phyloP scores from a whole-genome alignment of 2,888 invertebrate species.

The Pediacus dermestoides region DNA sequence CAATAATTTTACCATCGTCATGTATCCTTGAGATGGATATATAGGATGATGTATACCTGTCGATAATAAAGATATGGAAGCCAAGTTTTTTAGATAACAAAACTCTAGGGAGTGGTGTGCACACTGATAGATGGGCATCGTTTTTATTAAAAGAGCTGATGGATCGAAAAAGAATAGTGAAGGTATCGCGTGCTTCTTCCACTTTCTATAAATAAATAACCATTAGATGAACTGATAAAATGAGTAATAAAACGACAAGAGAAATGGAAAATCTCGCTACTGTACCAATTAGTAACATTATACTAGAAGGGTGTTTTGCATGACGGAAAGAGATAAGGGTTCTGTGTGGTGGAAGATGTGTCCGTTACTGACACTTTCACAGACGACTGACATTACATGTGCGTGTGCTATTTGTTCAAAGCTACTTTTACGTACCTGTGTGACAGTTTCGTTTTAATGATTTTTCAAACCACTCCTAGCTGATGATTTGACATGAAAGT shows the following conservation, averaged over 20 bases:
- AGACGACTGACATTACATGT: too few relatives aligned
- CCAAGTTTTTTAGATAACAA: constrained; percentile 21
- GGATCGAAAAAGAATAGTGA: constrained; percentile 19
- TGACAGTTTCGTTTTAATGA: too few relatives aligned
- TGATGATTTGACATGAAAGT: too few relatives aligned
- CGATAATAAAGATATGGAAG: constrained; percentile 12
- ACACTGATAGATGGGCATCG: constrained; percentile 16
- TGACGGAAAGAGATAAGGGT: too few relatives aligned
- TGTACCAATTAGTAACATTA: constrained; percentile 33
- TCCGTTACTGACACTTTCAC: too few relatives aligned
- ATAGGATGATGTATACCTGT: too few relatives aligned
- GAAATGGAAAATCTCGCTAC: constrained; percentile 26
- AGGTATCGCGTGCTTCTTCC: constrained; percentile 25
- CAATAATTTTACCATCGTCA: too few relatives aligned
- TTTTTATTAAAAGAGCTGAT: constrained; percentile 19
- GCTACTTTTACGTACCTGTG: too few relatives aligned
- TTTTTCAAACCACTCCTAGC: too few relatives aligned
- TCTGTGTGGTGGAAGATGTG: too few relatives aligned
- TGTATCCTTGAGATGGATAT: too few relatives aligned
- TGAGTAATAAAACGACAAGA: constrained; percentile 22
- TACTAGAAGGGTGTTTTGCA: constrained; percentile 21
- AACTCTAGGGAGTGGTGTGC: constrained; percentile 21
- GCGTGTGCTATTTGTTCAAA: too few relatives aligned
- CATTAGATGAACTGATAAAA: constrained; percentile 16
- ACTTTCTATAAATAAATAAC: constrained; percentile 28